Evolutionary conservation across 1,140 invertebrate genomes (phyloP), one percentile per base, ranked within the genome.

Genomic region (Drosophila ananassae): DNA sequence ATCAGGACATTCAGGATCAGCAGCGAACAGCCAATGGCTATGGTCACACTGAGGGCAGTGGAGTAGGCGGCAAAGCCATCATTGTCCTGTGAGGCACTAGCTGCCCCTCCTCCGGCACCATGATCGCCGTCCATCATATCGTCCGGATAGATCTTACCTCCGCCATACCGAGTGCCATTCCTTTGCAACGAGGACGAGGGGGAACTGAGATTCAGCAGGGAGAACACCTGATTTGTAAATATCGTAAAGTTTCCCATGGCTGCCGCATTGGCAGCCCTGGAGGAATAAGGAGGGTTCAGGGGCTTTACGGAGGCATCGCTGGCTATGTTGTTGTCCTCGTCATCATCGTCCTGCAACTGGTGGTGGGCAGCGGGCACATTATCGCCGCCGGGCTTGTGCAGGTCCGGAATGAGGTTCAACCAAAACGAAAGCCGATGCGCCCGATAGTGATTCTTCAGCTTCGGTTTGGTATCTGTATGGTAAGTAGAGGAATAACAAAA

Each of bases 361-460:
- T 98, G 97, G 92, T 98, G 97, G 0, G 96, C 95, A 39, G 94
- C 94, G 6, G 96, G 96, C 17, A 97, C 96, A 84, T 97, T 97
- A 71, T 97, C 96, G 12, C 96, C 94, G 1, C 96, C 96, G 1
- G 96, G 96, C 82, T 96, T 95, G 87, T 99, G 98, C n/a, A 99
- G 94, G 91, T 98, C 97, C 3, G 98, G 98, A 41, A 99, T 97
- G 17, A 99, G 93, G 83, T 98, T 97, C 30, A 98, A 92, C 98
- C 98, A 99, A 92, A 99, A 98, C 1, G 98, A 98, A n/a, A 99
- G 93, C 54, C 97, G 93, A 85, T 97, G 97, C 5, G 98, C 97
- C 73, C 98, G 94, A 92, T 99, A 99, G 92, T 99, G 98, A 84
- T 98, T 98, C 89, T 98, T 97, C 28, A 98, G 91, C 90, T 97